Percentiles rank a stretch among this genome's conserved stretches.
These are phyloP conservation scores for Drosophila falleni DNA, from an alignment of 2,888 invertebrate genomes.

Conservation along the genomic window DNA sequence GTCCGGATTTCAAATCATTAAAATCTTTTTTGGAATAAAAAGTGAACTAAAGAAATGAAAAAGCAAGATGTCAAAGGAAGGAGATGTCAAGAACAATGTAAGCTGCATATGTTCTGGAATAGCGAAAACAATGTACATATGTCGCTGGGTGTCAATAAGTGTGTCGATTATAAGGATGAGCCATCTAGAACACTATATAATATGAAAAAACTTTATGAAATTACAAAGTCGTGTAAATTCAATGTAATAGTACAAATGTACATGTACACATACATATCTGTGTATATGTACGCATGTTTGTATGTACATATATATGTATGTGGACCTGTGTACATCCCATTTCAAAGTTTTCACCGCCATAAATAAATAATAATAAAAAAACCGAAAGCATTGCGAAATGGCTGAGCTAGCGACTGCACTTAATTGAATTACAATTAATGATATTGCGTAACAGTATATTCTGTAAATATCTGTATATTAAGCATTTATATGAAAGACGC, in stretches of 20 bases:
- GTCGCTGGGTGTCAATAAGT: too few species aligned
- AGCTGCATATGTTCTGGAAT: not conserved
- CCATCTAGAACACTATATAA: not conserved
- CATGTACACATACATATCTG: not conserved
- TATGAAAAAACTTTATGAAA: not conserved
- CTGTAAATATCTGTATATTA: slow-evolving; percentile 35
- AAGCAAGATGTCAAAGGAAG: not conserved
- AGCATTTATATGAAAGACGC: slow-evolving; percentile 43
- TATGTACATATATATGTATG: slow-evolving; percentile 1
- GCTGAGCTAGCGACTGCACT: slow-evolving; percentile 46
- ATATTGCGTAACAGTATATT: slow-evolving; percentile 63
- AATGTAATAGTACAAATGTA: not conserved
- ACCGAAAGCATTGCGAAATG: slow-evolving; percentile 77
- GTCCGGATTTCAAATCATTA: not conserved
- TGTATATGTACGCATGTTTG: not conserved
- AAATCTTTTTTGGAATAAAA: too few species aligned
- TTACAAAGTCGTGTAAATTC: not conserved
- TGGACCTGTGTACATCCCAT: not conserved
- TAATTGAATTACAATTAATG: slow-evolving; percentile 70
- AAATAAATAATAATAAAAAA: slow-evolving; percentile 29
- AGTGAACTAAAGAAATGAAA: not conserved
- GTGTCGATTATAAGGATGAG: not conserved
- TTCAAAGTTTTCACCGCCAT: slow-evolving; percentile 47
- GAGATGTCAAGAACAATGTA: not conserved
- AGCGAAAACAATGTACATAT: not conserved